Evolutionary conservation across 2,797 vertebrate genomes (phyloP).

Genomic region (Clarias fuscus): DNA sequence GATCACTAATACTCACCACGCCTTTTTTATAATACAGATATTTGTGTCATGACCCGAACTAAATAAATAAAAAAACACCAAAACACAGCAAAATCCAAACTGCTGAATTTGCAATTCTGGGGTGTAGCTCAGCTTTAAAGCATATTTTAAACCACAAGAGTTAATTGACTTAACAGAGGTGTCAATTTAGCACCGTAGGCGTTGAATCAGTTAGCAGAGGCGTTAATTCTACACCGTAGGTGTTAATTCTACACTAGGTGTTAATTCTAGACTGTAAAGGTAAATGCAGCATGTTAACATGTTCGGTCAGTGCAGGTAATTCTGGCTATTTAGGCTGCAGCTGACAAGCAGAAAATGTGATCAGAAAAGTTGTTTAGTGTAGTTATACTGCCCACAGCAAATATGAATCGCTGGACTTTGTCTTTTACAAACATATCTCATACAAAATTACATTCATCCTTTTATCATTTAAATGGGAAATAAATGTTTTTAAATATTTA

Average conservation of each 20-base stretch:
- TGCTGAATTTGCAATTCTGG: background rate
- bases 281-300: background rate
- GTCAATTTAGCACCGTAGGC: background rate
- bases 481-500: background rate
- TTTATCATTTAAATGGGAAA: too few species aligned
- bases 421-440: background rate
- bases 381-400: too few species aligned
- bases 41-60: background rate
- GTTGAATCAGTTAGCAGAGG: slow-evolving; percentile 1
- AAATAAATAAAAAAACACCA: background rate
- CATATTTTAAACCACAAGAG: background rate
- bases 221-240: slow-evolving; percentile 26
- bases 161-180: slow-evolving; percentile 3
- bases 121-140: background rate
- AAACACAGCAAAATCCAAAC: background rate
- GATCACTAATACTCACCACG: background rate
- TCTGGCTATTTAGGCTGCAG: background rate
- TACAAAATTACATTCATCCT: background rate
- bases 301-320: background rate
- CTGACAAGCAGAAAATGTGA: background rate
- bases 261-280: slow-evolving; percentile 20
- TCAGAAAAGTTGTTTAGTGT: background rate
- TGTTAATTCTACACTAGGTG: slow-evolving; percentile 26
- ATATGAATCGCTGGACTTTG: background rate
- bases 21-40: background rate